phyloP scores from a whole-genome alignment of 2,797 vertebrate species.

The Aselliscus stoliczkanus region DNA sequence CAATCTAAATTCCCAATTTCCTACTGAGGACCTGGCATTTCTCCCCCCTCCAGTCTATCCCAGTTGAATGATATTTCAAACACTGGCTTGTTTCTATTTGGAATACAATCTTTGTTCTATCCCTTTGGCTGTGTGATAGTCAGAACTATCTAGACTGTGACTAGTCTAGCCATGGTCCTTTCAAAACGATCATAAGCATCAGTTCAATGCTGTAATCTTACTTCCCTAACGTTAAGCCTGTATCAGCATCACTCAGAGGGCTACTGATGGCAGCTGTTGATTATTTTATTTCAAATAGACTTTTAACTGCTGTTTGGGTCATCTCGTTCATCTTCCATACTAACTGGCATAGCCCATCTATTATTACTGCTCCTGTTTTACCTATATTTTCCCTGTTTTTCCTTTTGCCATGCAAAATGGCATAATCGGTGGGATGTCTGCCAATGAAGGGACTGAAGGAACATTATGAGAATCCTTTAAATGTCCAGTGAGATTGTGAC shows the following conservation, averaged over 20 bases:
- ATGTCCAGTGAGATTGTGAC: neutral
- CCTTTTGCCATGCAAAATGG: neutral
- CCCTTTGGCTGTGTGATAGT: neutral
- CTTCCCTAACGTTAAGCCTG: neutral
- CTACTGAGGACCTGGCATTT: neutral
- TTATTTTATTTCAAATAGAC: neutral
- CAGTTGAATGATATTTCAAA: neutral
- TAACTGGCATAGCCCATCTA: neutral
- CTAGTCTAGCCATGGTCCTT: neutral
- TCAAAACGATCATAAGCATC: neutral
- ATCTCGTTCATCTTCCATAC: neutral
- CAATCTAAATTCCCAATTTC: neutral
- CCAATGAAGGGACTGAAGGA: slow-evolving; percentile 39
- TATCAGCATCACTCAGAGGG: neutral
- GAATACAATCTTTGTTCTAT: neutral
- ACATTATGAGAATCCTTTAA: slow-evolving; percentile 31
- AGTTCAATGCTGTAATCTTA: neutral
- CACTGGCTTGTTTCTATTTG: neutral
- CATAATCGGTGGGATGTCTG: neutral
- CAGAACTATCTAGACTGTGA: neutral
- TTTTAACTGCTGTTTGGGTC: neutral
- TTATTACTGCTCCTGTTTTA: neutral
- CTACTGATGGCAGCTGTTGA: neutral
- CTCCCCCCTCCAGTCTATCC: neutral
- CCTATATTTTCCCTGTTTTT: neutral